phyloP scores from a whole-genome alignment of 2,888 invertebrate species.

The Eupsilia transversa region DNA sequence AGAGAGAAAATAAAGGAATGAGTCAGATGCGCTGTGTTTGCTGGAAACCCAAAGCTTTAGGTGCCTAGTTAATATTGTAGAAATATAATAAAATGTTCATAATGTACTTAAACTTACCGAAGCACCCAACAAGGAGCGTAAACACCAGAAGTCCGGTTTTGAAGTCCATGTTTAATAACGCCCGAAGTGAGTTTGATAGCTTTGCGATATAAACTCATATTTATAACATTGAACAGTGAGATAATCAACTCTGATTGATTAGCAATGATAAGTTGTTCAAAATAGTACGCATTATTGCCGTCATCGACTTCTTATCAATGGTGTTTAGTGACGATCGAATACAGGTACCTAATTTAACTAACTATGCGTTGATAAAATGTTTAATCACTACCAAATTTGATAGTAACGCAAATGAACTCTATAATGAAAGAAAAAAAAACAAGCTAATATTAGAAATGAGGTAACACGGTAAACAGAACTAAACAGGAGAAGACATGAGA shows the following conservation, averaged over 20 bases:
- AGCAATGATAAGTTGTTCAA: slow-evolving; percentile 18
- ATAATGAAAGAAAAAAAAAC: background rate
- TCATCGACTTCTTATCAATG: slow-evolving; percentile 21
- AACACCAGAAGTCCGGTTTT: slow-evolving; percentile 70
- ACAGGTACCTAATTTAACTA: background rate
- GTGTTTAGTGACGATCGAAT: background rate
- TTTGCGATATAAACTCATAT: slow-evolving; percentile 28
- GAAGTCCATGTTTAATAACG: slow-evolving; percentile 61
- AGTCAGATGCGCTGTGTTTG: background rate
- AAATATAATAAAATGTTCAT: background rate
- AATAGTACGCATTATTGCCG: slow-evolving; percentile 12
- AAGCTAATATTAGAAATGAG: too few relatives aligned
- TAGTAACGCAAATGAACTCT: background rate
- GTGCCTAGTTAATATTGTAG: background rate
- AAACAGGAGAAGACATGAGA: background rate
- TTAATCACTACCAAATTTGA: background rate
- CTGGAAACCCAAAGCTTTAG: background rate
- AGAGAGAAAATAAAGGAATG: background rate
- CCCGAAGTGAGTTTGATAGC: slow-evolving; percentile 44
- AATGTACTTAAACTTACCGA: slow-evolving; percentile 65
- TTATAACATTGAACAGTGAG: slow-evolving; percentile 37
- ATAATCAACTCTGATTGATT: slow-evolving; percentile 50
- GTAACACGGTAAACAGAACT: background rate
- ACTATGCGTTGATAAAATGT: background rate
- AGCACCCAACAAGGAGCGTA: slow-evolving; percentile 74